These are phyloP conservation scores for Drosophila baimaii DNA, from an alignment of 1,140 invertebrate genomes.

Conservation along the genomic window DNA sequence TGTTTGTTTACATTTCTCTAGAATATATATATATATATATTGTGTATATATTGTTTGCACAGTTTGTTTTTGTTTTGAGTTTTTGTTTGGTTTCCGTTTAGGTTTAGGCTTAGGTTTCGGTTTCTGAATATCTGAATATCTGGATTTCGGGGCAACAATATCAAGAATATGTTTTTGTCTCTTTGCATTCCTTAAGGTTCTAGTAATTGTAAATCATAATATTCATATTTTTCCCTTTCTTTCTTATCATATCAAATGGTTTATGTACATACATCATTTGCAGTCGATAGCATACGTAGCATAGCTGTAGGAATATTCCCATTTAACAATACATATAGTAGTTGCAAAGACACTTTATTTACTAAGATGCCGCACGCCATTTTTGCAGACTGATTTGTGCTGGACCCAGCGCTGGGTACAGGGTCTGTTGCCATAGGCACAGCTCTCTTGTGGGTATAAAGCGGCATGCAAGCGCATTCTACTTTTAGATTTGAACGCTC, in stretches of 20 bases:
- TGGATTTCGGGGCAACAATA: constrained; percentile 29
- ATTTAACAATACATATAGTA: too few relatives aligned
- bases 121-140: background rate
- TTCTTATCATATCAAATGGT: constrained; percentile 17
- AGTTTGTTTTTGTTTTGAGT: constrained; percentile 42
- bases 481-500: too few relatives aligned
- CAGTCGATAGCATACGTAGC: constrained; percentile 5
- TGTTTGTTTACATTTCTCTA: constrained; percentile 39
- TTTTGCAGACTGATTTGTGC: too few relatives aligned
- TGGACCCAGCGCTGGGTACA: too few relatives aligned
- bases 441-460: too few relatives aligned
- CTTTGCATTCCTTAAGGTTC: constrained; percentile 11
- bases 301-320: constrained; percentile 7
- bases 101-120: constrained; percentile 11
- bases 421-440: too few relatives aligned
- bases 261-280: constrained; percentile 16
- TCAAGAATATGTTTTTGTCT: constrained; percentile 48
- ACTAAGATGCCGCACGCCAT: too few relatives aligned
- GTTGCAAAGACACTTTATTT: too few relatives aligned
- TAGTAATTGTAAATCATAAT: constrained; percentile 48
- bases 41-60: constrained; percentile 44
- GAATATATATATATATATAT: constrained; percentile 39
- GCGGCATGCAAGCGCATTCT: too few relatives aligned
- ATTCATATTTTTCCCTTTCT: constrained; percentile 15
- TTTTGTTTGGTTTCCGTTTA: constrained; percentile 8